These are phyloP conservation scores for Lithophane ornitopus DNA, from an alignment of 2,888 invertebrate genomes.

Conservation along the genomic window DNA sequence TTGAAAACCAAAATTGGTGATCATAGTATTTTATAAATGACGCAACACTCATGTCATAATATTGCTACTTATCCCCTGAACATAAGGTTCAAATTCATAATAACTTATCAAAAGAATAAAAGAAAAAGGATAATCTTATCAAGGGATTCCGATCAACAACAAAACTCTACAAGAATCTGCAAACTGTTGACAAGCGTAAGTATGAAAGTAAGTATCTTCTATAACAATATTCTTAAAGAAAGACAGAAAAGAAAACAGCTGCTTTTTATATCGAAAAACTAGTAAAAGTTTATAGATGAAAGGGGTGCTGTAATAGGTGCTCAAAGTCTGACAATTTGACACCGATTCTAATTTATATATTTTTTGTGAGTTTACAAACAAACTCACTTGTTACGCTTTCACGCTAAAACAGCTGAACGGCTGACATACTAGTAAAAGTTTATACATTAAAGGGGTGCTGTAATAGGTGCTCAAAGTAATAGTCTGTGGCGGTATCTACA, in stretches of 20 bases:
- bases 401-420: too few species aligned
- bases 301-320: neutral
- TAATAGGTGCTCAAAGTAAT: neutral
- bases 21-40: neutral
- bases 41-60: neutral
- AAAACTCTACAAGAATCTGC: neutral
- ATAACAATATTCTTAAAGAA: neutral
- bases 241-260: conserved; percentile 3
- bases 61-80: too few species aligned
- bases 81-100: neutral
- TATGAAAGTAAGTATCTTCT: neutral
- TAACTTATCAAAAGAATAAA: neutral
- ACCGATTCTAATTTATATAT: neutral
- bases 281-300: conserved; percentile 28
- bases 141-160: neutral
- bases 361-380: too few species aligned
- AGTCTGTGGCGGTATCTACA: too few species aligned
- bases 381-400: too few species aligned
- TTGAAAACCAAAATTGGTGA: neutral
- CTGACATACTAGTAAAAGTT: conserved; percentile 21
- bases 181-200: conserved; percentile 11
- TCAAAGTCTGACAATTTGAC: neutral
- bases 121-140: neutral
- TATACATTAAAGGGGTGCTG: conserved; percentile 11
- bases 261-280: neutral